Evolutionary conservation across 2,113 vertebrate species (phyloP).

Genomic region (Percina caprodes): DNA sequence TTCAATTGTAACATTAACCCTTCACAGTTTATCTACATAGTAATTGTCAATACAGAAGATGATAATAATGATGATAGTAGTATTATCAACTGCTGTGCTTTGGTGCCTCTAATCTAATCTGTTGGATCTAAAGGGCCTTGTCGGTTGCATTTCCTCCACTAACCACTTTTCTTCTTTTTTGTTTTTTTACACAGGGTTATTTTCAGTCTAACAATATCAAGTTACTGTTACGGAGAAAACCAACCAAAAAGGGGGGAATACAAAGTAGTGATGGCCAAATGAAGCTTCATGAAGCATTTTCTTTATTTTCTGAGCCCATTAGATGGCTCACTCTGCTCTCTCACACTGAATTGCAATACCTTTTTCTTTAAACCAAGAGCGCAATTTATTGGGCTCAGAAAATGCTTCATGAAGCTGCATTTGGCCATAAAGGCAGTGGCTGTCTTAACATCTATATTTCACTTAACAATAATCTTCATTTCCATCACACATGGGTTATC

Average conservation of each 20-base stretch:
- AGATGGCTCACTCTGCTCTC: too few species aligned
- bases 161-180: not conserved
- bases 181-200: not conserved
- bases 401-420: too few species aligned
- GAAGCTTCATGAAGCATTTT: too few species aligned
- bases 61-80: not conserved
- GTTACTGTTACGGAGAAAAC: not conserved
- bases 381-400: too few species aligned
- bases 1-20: not conserved
- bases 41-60: not conserved
- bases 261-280: too few species aligned
- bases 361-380: too few species aligned
- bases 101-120: not conserved
- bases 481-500: not conserved
- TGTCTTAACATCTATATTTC: not conserved
- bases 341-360: too few species aligned
- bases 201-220: not conserved
- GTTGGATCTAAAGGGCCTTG: not conserved
- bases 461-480: not conserved
- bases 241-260: not conserved
- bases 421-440: not conserved
- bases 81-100: not conserved
- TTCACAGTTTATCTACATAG: not conserved
- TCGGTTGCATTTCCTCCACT: not conserved
- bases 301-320: too few species aligned